phyloP scores from a whole-genome alignment of 2,888 invertebrate species.

The Corbicula japonica region DNA sequence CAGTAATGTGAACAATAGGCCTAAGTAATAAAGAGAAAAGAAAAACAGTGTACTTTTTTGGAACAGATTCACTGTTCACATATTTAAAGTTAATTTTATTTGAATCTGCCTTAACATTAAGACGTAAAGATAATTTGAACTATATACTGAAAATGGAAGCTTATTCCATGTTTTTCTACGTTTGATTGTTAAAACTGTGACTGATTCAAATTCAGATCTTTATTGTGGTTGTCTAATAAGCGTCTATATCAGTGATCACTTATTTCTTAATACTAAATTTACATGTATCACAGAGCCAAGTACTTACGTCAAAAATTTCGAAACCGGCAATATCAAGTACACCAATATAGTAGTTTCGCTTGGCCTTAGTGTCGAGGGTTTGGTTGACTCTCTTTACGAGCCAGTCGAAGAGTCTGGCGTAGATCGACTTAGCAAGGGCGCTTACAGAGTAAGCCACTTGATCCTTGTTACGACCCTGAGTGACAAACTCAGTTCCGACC shows the following conservation, averaged over 20 bases:
- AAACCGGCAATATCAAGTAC: constrained; percentile 99
- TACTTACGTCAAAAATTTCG: constrained; percentile 97
- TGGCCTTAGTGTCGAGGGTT: constrained; percentile 99
- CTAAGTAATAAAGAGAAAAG: too few species aligned
- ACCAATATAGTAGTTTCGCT: constrained; percentile 99
- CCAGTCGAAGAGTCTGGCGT: constrained; percentile 90
- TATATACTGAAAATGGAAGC: not conserved
- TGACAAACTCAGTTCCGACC: constrained; percentile 98
- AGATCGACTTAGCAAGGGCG: constrained; percentile 87
- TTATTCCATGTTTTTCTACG: too few species aligned
- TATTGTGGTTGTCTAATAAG: too few species aligned
- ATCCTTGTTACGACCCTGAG: constrained; percentile 99
- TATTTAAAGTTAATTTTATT: too few species aligned
- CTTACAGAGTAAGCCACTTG: constrained; percentile 87
- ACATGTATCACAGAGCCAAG: not conserved
- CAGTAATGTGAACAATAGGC: too few species aligned
- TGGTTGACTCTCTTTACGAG: constrained; percentile 99
- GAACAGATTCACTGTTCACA: too few species aligned
- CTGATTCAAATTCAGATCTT: too few species aligned
- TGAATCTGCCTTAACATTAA: too few species aligned
- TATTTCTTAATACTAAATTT: not conserved
- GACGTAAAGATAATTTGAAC: not conserved
- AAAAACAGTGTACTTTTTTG: too few species aligned
- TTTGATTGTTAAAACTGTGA: too few species aligned
- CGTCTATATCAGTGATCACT: not conserved